Evolutionary conservation across 30 jellyfish, hydroid and myxozoan genomes (phyloP).

Genomic region (Nemopilema nomurai): DNA sequence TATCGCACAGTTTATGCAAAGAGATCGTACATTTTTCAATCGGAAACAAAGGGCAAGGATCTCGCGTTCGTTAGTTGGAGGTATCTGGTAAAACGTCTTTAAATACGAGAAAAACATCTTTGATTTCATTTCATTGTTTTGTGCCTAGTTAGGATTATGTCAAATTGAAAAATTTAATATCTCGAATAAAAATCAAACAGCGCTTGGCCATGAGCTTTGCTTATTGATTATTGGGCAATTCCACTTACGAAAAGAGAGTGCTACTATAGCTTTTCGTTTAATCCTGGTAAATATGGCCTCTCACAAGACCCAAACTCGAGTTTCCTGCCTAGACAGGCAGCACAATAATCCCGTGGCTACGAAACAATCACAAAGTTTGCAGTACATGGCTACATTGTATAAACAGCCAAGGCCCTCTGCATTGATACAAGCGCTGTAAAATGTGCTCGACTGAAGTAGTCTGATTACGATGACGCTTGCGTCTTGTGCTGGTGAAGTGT

Average conservation of each 20-base stretch:
- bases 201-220: background rate
- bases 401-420: background rate
- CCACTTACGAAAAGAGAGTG: slow-evolving; percentile 2
- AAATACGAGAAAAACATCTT: background rate
- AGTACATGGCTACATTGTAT: background rate
- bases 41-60: background rate
- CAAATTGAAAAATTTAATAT: background rate
- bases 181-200: background rate
- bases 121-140: background rate
- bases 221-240: slow-evolving; percentile 3
- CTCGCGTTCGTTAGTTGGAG: background rate
- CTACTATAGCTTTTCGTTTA: background rate
- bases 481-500: too few species aligned
- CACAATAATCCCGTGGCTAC: background rate
- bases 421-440: background rate
- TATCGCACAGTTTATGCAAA: background rate
- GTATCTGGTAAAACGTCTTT: background rate
- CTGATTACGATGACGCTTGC: background rate
- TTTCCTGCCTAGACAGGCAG: slow-evolving; percentile 32
- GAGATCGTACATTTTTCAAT: background rate
- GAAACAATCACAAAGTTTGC: background rate
- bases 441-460: background rate
- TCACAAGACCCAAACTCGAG: background rate
- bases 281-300: background rate
- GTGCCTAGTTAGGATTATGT: background rate